phyloP scores from a whole-genome alignment of 2,888 invertebrate species.

The Macaria liturata region DNA sequence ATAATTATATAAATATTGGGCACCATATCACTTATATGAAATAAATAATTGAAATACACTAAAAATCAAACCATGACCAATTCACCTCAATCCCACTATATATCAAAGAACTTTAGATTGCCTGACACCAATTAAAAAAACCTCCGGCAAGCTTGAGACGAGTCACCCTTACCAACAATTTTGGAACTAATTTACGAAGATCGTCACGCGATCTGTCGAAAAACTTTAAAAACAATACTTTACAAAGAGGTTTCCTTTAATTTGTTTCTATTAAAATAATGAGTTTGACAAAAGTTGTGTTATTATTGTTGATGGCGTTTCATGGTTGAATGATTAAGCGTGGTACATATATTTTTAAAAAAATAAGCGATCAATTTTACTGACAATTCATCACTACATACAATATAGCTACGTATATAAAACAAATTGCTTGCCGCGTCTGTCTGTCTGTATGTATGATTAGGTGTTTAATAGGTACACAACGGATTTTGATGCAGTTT shows the following conservation, averaged over 20 bases:
- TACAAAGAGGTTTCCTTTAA: constrained; percentile 19
- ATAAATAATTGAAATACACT: not conserved
- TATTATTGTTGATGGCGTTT: not conserved
- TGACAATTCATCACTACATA: too few species aligned
- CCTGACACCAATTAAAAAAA: constrained; percentile 65
- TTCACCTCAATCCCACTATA: constrained; percentile 15
- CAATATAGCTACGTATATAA: too few species aligned
- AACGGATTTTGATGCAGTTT: too few species aligned
- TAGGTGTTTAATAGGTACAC: too few species aligned
- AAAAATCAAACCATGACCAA: constrained; percentile 17
- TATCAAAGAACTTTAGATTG: constrained; percentile 42
- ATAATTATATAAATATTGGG: too few species aligned
- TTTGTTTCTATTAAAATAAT: constrained; percentile 26
- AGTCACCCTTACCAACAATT: constrained; percentile 61
- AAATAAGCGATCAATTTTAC: too few species aligned
- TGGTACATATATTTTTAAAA: too few species aligned
- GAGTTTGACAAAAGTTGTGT: constrained; percentile 20
- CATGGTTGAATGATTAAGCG: too few species aligned
- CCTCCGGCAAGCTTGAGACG: constrained; percentile 51
- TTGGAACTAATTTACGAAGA: constrained; percentile 62
- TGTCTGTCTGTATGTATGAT: too few species aligned
- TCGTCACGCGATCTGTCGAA: constrained; percentile 62
- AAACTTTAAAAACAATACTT: constrained; percentile 17
- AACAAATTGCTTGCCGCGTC: too few species aligned
- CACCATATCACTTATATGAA: too few species aligned